Conservation (phyloP, 1,140 invertebrate genomes). For the Aleiodes sp. region DNA sequence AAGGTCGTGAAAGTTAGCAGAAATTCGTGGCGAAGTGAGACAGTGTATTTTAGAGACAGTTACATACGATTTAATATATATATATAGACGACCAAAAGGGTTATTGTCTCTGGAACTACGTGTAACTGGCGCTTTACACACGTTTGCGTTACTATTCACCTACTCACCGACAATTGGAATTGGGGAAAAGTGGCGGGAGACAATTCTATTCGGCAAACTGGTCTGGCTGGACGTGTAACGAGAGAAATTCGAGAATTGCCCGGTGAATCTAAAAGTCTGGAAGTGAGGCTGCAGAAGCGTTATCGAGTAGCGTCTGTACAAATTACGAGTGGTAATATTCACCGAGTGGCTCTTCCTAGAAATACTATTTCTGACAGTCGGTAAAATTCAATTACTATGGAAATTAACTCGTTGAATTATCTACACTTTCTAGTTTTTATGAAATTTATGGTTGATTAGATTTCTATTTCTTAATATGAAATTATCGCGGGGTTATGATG, state of each 20-base stretch:
- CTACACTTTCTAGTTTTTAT: neutral
- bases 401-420: neutral
- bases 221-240: neutral
- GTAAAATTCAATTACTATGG: neutral
- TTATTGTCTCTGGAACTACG: slow-evolving; percentile 18
- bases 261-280: neutral
- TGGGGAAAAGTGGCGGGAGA: neutral
- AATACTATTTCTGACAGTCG: neutral
- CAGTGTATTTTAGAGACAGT: neutral
- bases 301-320: neutral
- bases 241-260: slow-evolving; percentile 8
- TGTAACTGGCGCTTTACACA: slow-evolving; percentile 28
- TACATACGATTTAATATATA: slow-evolving; percentile 22
- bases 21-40: neutral
- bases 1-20: slow-evolving; percentile 39
- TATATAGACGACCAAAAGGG: neutral
- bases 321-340: neutral
- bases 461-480: no score
- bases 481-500: no score
- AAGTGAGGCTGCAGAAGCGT: neutral
- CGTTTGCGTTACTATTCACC: neutral
- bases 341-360: neutral
- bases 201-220: neutral
- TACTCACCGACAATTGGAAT: neutral
- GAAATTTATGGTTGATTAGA: neutral